Base-by-base conservation (phyloP, 1,140 invertebrate species). In the Tetramorium parvispinum region DNA sequence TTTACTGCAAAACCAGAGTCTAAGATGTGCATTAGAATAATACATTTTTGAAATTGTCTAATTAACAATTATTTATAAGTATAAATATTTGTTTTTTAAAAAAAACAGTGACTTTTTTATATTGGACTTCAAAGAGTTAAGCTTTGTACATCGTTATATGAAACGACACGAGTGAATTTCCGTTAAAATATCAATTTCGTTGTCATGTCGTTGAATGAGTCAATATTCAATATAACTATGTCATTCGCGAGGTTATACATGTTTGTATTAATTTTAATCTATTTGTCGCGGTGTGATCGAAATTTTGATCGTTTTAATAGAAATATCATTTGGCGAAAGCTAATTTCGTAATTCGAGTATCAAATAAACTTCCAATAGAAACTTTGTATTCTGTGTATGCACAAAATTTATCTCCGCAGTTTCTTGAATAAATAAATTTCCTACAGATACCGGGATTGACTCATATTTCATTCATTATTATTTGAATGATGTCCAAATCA, bases 211-310 rank as follows among this genome's bases (percentile, higher is more conserved):
- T n/a, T n/a, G 49, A 71, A 70, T 81, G 57, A 66, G 24, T 32
- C 16, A n/a, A 46, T 27, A 53, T 79, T 21, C 2, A 10, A 40
- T 32, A 66, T 40, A 53, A 51, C 10, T 4, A 32, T 32, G 27
- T 24, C 24, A 61, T 24, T 8, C 24, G 10, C 32, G 3, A 75
- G 4, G 32, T 46, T 43, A 43, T 43, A 10, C 43, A 8, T 18
- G 10, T 57, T 46, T 43, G 49, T 21, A 81, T 81, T 70, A 51
- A 81, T 70, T 81, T 81, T 32, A 70, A 43, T 3, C 53, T 75
- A 55, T 21, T 49, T 51, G n/a, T 46, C 18, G 16, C 8, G 5
- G 3, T 11, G 24, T 49, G 43, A 82, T 59, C 3, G 53, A 82
- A 81, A 68, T 81, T 81, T 3, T 27, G 7, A 61, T 1, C 40